phyloP scores from a whole-genome alignment of 2,113 vertebrate genomes.

The Clinocottus analis region DNA sequence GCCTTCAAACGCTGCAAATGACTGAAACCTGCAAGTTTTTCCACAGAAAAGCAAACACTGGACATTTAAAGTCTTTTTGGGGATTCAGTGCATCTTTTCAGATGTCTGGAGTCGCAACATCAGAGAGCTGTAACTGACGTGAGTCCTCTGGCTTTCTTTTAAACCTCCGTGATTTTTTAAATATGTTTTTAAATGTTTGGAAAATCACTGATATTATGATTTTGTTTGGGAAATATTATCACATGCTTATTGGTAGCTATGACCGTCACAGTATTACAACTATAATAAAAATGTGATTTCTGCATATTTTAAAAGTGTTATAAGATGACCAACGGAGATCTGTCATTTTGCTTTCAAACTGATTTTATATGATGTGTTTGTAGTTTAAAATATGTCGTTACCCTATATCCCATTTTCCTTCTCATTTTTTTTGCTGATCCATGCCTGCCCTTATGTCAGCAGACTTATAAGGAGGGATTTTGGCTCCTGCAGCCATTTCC shows the following conservation, averaged over 20 bases:
- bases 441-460: conserved; percentile 54
- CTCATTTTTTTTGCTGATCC: conserved; percentile 24
- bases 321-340: background rate
- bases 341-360: background rate
- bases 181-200: background rate
- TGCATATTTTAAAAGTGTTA: background rate
- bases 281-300: background rate
- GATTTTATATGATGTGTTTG: background rate
- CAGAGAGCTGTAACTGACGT: conserved; percentile 39
- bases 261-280: background rate
- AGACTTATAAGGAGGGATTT: conserved; percentile 60
- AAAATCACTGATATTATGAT: background rate
- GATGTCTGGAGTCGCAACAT: background rate
- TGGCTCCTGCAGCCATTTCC: conserved; percentile 61
- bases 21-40: background rate
- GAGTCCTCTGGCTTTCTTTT: conserved; percentile 4
- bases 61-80: background rate
- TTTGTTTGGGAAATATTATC: background rate
- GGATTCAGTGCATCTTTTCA: background rate
- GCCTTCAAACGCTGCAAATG: conserved; percentile 11
- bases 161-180: background rate
- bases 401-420: background rate
- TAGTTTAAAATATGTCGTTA: background rate
- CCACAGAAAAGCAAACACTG: background rate
- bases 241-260: background rate